A percentile compares a stretch with the other conserved stretches of the same genome.
Evolutionary conservation across 1,140 invertebrate genomes (phyloP).

Genomic region (Diplogasteroides magnus): DNA sequence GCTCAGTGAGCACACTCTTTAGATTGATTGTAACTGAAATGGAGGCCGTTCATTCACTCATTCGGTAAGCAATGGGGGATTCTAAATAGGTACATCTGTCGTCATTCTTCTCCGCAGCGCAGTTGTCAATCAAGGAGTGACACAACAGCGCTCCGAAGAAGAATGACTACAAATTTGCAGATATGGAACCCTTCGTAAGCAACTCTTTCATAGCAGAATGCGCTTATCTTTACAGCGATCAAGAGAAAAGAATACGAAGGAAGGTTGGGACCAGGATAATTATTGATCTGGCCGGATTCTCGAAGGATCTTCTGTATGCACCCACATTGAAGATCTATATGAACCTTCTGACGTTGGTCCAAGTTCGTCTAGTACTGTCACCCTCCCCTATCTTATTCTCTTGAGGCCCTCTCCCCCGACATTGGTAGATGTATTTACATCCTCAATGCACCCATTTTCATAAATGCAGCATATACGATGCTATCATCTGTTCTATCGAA

Average conservation of each 20-base stretch:
- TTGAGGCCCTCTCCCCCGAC: slow-evolving; percentile 7
- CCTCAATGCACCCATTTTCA: slow-evolving; percentile 16
- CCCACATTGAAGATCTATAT: slow-evolving; percentile 33
- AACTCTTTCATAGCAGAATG: too few species aligned
- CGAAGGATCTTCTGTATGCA: slow-evolving; percentile 28
- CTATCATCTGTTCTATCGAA: slow-evolving; percentile 26
- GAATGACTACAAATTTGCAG: slow-evolving; percentile 4
- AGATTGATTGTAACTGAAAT: slow-evolving; percentile 20
- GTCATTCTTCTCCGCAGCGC: too few species aligned
- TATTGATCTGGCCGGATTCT: slow-evolving; percentile 31
- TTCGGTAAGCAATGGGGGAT: slow-evolving; percentile 16
- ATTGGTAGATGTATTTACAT: slow-evolving; percentile 20
- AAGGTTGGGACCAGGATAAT: slow-evolving; percentile 25
- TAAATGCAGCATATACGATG: slow-evolving; percentile 16
- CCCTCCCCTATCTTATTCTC: too few species aligned
- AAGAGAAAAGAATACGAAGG: slow-evolving; percentile 16
- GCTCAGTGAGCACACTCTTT: slow-evolving; percentile 22
- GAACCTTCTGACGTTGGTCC: slow-evolving; percentile 25
- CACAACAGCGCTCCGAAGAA: too few species aligned
- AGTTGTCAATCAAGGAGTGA: too few species aligned
- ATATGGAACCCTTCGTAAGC: slow-evolving; percentile 12
- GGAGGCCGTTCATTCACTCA: slow-evolving; percentile 24
- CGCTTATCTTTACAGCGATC: too few species aligned
- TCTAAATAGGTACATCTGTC: too few species aligned
- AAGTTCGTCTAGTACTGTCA: too few species aligned